A percentile compares a stretch with the other conserved stretches of the same genome.
phyloP scores from a whole-genome alignment of 2,797 vertebrate species.

The Sebastes miniatus region DNA sequence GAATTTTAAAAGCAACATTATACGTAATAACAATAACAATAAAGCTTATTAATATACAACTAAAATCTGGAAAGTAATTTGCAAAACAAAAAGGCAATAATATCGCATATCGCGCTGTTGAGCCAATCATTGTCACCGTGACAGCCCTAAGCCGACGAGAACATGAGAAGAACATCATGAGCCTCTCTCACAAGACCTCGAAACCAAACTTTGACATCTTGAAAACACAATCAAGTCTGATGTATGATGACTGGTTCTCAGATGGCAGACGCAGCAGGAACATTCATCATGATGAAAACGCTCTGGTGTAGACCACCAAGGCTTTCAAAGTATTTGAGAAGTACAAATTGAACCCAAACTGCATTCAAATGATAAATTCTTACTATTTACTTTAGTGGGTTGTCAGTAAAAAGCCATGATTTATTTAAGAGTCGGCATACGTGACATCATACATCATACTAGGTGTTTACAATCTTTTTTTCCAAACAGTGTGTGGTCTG shows the following conservation, averaged over 20 bases:
- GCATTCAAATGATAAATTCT: not conserved
- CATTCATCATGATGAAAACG: not conserved
- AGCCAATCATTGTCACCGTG: not conserved
- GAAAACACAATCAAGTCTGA: not conserved
- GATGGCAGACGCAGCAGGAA: not conserved
- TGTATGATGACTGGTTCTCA: not conserved
- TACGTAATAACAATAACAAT: no score
- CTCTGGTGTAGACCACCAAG: not conserved
- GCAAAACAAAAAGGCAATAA: no score
- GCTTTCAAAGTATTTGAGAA: not conserved
- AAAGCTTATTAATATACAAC: no score
- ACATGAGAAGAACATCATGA: not conserved
- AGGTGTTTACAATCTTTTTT: slow-evolving; percentile 19
- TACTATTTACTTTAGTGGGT: not conserved
- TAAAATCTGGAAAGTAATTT: no score
- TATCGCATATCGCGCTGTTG: no score
- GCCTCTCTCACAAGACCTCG: not conserved
- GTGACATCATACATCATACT: not conserved
- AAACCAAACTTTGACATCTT: not conserved
- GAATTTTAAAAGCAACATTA: no score
- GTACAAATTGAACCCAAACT: not conserved
- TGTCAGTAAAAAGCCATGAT: not conserved
- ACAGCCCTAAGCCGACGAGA: not conserved
- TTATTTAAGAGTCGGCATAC: not conserved
- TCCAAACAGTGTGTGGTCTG: slow-evolving; percentile 43